Evolutionary conservation across 2,888 invertebrate genomes (phyloP), one percentile per base, ranked within the genome.

Genomic region (Lasioglossum morio): DNA sequence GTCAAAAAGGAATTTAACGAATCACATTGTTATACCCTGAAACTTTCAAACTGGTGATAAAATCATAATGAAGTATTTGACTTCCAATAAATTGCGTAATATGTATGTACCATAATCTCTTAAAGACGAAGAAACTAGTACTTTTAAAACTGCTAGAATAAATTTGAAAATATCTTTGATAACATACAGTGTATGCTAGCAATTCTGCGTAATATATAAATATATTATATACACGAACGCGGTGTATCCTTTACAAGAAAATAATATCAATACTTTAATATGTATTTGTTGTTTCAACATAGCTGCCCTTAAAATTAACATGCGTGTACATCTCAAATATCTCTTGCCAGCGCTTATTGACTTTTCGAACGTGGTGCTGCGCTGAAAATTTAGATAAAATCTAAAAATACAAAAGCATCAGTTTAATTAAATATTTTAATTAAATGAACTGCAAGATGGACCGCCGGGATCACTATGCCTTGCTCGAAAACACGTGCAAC

Each of bases 281-380:
- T 98, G 98, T 91, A 99, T 98, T 96, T 99, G 98, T 96, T 98
- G 98, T 95, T 98, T 98, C 92, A 99, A 96, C 96, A 99, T 98
- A 77, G 99, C 99, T 89, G 99, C 98, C 93, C 99, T 97, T 89
- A 99, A 96, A 92, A 99, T 98, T 88, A 98, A 96, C 97, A 99
- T 98, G 88, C 98, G 97, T 80, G 99, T 98, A 93, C 98, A 96
- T 92, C 98, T 96, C 94, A 98, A 98, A 95, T 99, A 99, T 94
- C 99, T 98, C 94, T 98, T 98, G 7, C 99, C 99, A 97, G 99
- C 98, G 53, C 96, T 96, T 88, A 99, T 96, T 90, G 99, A 98
- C 93, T 98, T 97, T 94, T 99, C 99, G 96, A 99, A 99, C 0
- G 99, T 99, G 86, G 98, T 98, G 94, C 98, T 98, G 88, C 99